Evolutionary conservation across 2,888 invertebrate species (phyloP).

Genomic region (Atherix ibis): DNA sequence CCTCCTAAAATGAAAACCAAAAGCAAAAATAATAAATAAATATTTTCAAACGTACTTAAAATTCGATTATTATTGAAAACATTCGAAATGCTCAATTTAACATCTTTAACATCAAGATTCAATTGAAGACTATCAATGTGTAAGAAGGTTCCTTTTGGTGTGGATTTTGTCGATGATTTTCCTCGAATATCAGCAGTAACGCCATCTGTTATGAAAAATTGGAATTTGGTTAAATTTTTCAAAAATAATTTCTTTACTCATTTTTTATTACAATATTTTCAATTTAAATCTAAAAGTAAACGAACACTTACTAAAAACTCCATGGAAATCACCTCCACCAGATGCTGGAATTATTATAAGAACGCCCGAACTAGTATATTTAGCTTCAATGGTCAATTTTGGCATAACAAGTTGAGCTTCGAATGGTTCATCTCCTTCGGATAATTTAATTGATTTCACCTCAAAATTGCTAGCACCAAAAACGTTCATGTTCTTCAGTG

Average conservation of each 20-base stretch:
- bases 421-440: conserved; percentile 46
- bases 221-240: neutral
- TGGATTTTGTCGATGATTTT: conserved; percentile 35
- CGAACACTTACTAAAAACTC: conserved; percentile 36
- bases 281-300: neutral
- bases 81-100: conserved; percentile 46
- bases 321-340: conserved; percentile 53
- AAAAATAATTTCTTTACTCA: neutral
- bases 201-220: conserved; percentile 32
- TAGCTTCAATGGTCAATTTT: conserved; percentile 45
- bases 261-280: neutral
- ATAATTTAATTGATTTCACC: conserved; percentile 39
- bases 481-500: conserved; percentile 41
- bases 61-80: conserved; percentile 54
- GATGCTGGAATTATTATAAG: conserved; percentile 53
- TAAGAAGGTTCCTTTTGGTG: conserved; percentile 37
- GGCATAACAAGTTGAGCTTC: conserved; percentile 47
- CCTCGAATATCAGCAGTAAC: conserved; percentile 43
- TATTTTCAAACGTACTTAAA: conserved; percentile 47
- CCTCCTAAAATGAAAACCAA: too few relatives aligned
- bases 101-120: conserved; percentile 42
- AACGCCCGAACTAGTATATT: conserved; percentile 52
- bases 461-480: conserved; percentile 47
- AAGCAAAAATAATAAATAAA: too few relatives aligned
- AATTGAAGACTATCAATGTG: conserved; percentile 45